Evolutionary conservation across 2,888 invertebrate genomes (phyloP), one percentile per base, ranked within the genome.

Genomic region (Lamproptera curius): DNA sequence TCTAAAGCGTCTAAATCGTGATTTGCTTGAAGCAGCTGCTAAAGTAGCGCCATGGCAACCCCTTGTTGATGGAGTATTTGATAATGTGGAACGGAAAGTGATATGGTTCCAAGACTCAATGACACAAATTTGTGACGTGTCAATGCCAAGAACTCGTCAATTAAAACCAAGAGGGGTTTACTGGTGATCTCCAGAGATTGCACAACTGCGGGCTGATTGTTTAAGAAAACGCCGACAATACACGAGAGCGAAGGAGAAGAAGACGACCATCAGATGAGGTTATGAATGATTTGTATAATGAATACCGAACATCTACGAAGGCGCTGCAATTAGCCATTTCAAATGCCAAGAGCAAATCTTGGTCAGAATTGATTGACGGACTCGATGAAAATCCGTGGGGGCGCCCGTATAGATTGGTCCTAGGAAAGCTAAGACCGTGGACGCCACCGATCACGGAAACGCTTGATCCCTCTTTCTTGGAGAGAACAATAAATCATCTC

Each of bases 341-440:
- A n/a, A n/a, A n/a, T n/a, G n/a, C n/a, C n/a, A n/a, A n/a, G n/a
- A n/a, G n/a, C n/a, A n/a, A n/a, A n/a, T n/a, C n/a, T n/a, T n/a
- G n/a, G n/a, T n/a, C n/a, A n/a, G n/a, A n/a, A n/a, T n/a, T 51
- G 0, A 49, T 46, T 28, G 36, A 11, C 8, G 16, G 48, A 5
- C 34, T 47, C n/a, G n/a, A n/a, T 15, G 15, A 37, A 11, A 36
- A 51, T 16, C 49, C 53, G 1, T 53, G n/a, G n/a, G 50, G 53
- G 54, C n/a, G n/a, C n/a, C n/a, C n/a, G n/a, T n/a, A n/a, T n/a
- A n/a, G n/a, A n/a, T n/a, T n/a, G n/a, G n/a, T n/a, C n/a, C n/a
- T n/a, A n/a, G n/a, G n/a, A n/a, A n/a, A n/a, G n/a, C n/a, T n/a
- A n/a, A n/a, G n/a, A 6, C 48, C 50, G 1, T 50, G 53, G 52